Evolutionary conservation across 2,888 invertebrate species (phyloP), one percentile per base, ranked within the genome.

Genomic region (Acronicta leporina): DNA sequence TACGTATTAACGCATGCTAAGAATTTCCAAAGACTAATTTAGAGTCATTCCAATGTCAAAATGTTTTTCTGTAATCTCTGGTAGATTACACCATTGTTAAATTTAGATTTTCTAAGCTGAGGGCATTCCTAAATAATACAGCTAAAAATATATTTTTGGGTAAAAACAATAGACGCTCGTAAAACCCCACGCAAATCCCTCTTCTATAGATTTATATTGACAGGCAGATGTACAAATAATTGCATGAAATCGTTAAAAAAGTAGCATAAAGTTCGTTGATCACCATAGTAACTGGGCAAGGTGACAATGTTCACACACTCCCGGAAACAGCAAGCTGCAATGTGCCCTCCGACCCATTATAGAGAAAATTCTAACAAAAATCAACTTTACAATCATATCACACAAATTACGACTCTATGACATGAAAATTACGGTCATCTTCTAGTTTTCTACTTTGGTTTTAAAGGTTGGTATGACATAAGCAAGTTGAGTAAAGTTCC

Each of bases 311-410:
- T 89, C 91, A 89, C 90, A 91, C 86, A 87, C 83, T 77, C 79
- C 88, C 91, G 92, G 92, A 92, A 90, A 82, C 80, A 67, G 84
- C 91, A 92, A 92, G 92, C 92, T 93, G 93, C 92, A 87, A 86
- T 84, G 46, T 68, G 57, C 75, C 77, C 75, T 77, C 62, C 55
- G 49, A 38, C 46, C 58, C 46, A 61, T 58, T 71, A 69, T 48
- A 50, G 65, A 72, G 58, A 64, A 65, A 67, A 65, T 54, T 8
- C 35, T 33, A 15, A 53, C 40, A 33, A 40, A 43, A 46, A 52
- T 5, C 20, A 51, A 5, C 2, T 40, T 35, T 33, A 33, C 20
- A 11, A 7, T 2, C 9, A 15, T 6, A 2, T 14, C 27, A 44
- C 13, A 38, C 16, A 46, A 67, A 6, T 0, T 0, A 1, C 7